These are phyloP conservation scores for Macrostomum lignano DNA, from an alignment of 1,140 invertebrate species.

Conservation along the genomic window DNA sequence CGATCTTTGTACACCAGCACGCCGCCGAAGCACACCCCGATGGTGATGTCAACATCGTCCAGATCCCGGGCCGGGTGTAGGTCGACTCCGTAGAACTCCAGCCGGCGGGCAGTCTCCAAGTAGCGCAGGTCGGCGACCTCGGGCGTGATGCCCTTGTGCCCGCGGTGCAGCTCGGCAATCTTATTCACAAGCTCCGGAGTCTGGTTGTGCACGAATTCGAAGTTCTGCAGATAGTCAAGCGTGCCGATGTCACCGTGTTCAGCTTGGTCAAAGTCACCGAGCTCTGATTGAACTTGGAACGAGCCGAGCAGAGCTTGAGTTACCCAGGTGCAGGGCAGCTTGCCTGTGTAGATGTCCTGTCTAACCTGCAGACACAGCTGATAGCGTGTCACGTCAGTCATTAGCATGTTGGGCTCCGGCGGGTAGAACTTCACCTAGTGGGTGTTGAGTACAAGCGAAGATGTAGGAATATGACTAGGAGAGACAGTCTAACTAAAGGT, in stretches of 20 bases:
- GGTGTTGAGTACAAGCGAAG: not conserved
- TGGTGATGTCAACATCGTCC: slow-evolving; percentile 68
- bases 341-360: slow-evolving; percentile 60
- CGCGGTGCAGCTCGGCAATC: slow-evolving; percentile 75
- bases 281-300: slow-evolving; percentile 79
- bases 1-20: slow-evolving; percentile 74
- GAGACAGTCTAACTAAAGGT: not conserved
- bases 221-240: slow-evolving; percentile 49
- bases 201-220: slow-evolving; percentile 54
- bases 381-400: slow-evolving; percentile 76
- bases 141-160: slow-evolving; percentile 74
- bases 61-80: slow-evolving; percentile 68
- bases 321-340: slow-evolving; percentile 75
- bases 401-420: slow-evolving; percentile 69
- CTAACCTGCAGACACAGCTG: slow-evolving; percentile 75
- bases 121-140: slow-evolving; percentile 82
- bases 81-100: slow-evolving; percentile 90
- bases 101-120: slow-evolving; percentile 80
- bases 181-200: slow-evolving; percentile 62
- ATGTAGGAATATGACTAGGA: not conserved
- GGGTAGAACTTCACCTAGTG: slow-evolving; percentile 98
- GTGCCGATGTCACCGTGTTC: slow-evolving; percentile 26
- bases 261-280: slow-evolving; percentile 77
- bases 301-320: slow-evolving; percentile 81
- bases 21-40: slow-evolving; percentile 82